Evolutionary conservation across 2,888 invertebrate genomes (phyloP), one percentile per base, ranked within the genome.

Genomic region (Eretmocerus hayati): DNA sequence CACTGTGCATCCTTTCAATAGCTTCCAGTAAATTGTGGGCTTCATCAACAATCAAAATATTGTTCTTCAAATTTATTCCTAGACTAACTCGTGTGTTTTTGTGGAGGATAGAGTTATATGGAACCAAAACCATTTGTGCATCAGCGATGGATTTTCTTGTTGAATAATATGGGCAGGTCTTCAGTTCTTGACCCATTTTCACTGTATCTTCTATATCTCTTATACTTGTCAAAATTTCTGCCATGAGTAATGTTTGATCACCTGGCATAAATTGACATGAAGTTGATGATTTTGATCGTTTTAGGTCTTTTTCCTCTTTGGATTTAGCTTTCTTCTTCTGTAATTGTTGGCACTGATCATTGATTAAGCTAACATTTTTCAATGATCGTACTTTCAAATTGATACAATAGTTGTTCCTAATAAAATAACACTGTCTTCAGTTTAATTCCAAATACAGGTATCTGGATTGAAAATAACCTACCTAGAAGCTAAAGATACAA

Each of bases 11-110:
- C 62, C 84, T 85, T 53, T 87, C 85, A 56, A 97, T 81, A 0
- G 94, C 89, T 53, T 95, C 91, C 9, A 95, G 74, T 2, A 99
- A 77, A 69, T 97, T 99, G 62, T 99, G 99, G 0, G 97, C 97
- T 72, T 99, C 99, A 66, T 99, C 99, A 16, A 90, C 77, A 50
- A 99, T 87, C 0, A 99, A 76, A 21, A 95, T 74, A 64, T 87
- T 88, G 58, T 84, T 80, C 60, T 83, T 80, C 19, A 89, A 66
- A 46, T 78, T 74, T 48, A 90, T 79, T 30, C 74, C 74, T 58
- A 62, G 60, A 62, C 71, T 67, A 31, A 54, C 76, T 49, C 93
- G 75, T 0, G 91, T 90, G 15, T 77, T 75, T 64, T 82, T 81
- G 67, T 93, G 90, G 4, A 94, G 74, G 39, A 94, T 74, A 19